Evolutionary conservation across 2,888 invertebrate genomes (phyloP), one percentile per base, ranked within the genome.

Genomic region (Scaptomyza caliginosa): DNA sequence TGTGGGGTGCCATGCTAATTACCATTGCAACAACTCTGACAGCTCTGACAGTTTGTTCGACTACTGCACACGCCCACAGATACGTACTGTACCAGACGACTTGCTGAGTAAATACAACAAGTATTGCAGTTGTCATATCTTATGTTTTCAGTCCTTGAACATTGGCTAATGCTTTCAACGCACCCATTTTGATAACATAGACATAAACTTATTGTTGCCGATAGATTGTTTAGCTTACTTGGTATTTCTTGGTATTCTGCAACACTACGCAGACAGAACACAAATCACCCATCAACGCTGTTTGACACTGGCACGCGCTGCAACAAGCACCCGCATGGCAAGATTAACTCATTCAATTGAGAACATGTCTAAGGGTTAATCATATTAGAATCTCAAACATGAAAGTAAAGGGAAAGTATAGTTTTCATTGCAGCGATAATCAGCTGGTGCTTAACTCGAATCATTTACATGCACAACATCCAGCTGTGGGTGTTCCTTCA

Each of bases 1-100:
- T 51, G 64, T 51, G 64, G 60, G 56, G 62, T 65, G 70, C 54
- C 73, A 84, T 81, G 87, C 85, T 82, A 86, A 84, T 82, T 86
- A 80, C 66, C 71, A 60, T 54, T 70, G 76, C 75, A 74, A 70
- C 67, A 59, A 17, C 38, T 64, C 67, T 70, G 87, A 84, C 82
- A 77, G 79, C 52, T 60, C 67, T 66, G 77, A 75, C 77, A 81
- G 66, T 66, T 60, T 42, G 64, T 30, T 43, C 62, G 67, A 65
- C 84, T 81, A 68, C 84, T 69, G 80, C 45, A 13, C 49, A 51
- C 83, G 45, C 60, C 67, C 36, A 60, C 67, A 32, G 54, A 59
- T 5, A 21, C 45, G 38, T 5, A 52, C n/a, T n/a, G n/a, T n/a
- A n/a, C 24, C 50, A 43, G 23, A 56, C 30, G 36, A 38, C 45